Evolutionary conservation across 30 jellyfish, hydroid and myxozoan genomes (phyloP).

Genomic region (Turritopsis dohrnii): DNA sequence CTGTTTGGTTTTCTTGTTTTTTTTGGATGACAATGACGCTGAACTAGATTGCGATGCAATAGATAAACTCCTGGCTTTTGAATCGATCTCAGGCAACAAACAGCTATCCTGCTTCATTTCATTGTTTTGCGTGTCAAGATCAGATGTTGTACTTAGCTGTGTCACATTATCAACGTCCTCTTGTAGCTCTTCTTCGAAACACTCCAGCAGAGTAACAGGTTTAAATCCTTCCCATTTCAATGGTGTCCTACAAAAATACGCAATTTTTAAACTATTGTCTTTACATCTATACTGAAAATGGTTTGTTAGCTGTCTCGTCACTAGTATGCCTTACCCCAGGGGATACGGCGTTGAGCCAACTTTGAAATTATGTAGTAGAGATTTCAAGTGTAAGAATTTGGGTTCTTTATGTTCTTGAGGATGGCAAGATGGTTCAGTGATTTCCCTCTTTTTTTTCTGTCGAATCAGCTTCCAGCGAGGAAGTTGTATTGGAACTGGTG

Average conservation of each 20-base stretch:
- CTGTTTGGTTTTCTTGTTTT: neutral
- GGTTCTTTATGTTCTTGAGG: conserved; percentile 75
- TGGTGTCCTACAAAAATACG: conserved; percentile 44
- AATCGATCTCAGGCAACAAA: neutral
- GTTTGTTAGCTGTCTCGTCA: neutral
- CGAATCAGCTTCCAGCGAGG: conserved; percentile 92
- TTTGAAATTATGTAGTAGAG: conserved; percentile 60
- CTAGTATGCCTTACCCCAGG: neutral
- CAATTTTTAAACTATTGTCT: neutral
- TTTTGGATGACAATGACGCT: neutral
- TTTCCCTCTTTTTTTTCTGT: conserved; percentile 70
- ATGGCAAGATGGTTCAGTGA: conserved; percentile 47
- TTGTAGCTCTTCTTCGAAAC: conserved; percentile 43
- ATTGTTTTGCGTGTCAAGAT: neutral
- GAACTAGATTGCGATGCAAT: neutral
- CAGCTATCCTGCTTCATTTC: neutral
- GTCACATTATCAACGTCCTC: conserved; percentile 3
- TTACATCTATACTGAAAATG: neutral
- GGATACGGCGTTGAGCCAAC: conserved; percentile 6
- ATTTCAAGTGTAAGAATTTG: conserved; percentile 61
- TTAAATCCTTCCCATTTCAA: conserved; percentile 57
- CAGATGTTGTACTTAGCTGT: neutral
- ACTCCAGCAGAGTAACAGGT: conserved; percentile 76
- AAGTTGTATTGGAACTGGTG: conserved; percentile 76
- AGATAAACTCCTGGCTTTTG: neutral